phyloP scores from a whole-genome alignment of 2,113 vertebrate genomes.

The Semnopithecus entellus region DNA sequence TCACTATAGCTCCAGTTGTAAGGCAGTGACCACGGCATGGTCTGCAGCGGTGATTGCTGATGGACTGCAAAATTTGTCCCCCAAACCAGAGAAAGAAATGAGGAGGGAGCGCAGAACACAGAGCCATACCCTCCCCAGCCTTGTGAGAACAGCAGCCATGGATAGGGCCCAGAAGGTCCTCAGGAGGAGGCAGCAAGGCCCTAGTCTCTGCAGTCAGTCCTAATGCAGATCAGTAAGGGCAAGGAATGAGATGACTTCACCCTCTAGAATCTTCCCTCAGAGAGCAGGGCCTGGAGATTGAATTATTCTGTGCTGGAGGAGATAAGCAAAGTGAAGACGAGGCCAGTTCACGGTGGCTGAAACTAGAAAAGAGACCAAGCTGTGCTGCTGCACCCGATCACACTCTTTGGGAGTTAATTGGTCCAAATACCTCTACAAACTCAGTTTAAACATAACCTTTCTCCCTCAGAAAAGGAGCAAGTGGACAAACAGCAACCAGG shows the following conservation, averaged over 20 bases:
- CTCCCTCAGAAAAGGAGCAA: neutral
- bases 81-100: neutral
- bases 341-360: neutral
- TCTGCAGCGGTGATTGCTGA: neutral
- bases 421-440: neutral
- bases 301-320: neutral
- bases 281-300: neutral
- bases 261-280: neutral
- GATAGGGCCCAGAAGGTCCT: neutral
- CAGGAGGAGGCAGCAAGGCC: accelerated
- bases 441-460: neutral
- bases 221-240: neutral
- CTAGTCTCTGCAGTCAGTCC: neutral
- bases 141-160: neutral
- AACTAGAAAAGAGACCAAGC: neutral
- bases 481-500: neutral
- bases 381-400: neutral
- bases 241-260: neutral
- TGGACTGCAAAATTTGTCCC: neutral
- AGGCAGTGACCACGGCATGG: neutral
- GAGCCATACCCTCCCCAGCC: neutral
- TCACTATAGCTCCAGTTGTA: neutral
- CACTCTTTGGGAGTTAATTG: neutral
- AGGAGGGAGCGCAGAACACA: neutral
- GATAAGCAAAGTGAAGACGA: neutral